Conservation (phyloP, 2,113 vertebrate genomes). For the Tragelaphus scriptus region DNA sequence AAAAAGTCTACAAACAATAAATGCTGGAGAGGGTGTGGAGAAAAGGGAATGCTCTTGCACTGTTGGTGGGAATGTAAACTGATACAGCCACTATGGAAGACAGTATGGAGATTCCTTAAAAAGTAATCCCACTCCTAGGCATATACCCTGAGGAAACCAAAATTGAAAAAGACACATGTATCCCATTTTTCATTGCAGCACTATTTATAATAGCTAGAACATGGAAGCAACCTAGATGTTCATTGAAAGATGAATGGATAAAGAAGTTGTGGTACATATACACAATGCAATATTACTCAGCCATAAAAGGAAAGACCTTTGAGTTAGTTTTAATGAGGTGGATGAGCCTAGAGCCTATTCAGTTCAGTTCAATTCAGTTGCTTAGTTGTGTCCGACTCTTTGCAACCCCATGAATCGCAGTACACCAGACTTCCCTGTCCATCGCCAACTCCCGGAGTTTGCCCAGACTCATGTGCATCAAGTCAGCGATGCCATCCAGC, state of each 20-base stretch:
- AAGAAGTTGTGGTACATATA: neutral
- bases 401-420: accelerated
- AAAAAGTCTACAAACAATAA: neutral
- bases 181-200: neutral
- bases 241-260: neutral
- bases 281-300: too few species aligned
- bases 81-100: neutral
- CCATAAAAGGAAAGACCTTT: too few species aligned
- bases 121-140: neutral
- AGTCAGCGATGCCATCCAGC: accelerated
- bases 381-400: neutral
- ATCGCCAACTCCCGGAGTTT: too few species aligned
- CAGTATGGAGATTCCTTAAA: neutral
- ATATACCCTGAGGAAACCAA: neutral
- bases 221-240: neutral
- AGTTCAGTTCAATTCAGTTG: neutral
- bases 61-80: neutral
- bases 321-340: too few species aligned
- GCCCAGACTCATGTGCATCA: too few species aligned
- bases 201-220: neutral
- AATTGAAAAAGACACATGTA: neutral
- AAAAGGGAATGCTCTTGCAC: neutral
- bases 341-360: neutral
- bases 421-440: neutral
- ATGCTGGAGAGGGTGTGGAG: neutral